A percentile compares a stretch with the other conserved stretches of the same genome.
phyloP scores from a whole-genome alignment of 2,888 invertebrate species.

The Drosophila trichaetosa region DNA sequence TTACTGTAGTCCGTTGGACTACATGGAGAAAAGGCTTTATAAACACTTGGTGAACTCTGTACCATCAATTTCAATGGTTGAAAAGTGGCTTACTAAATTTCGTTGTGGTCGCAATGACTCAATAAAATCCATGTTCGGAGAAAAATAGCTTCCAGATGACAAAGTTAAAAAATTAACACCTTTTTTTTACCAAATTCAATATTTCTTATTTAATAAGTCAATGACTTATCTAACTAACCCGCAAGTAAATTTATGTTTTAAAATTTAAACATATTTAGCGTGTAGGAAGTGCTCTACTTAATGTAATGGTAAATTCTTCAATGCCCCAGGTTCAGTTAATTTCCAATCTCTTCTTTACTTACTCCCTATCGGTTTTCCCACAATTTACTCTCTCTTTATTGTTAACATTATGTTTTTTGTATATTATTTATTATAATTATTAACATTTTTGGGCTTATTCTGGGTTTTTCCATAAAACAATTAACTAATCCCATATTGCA shows the following conservation, averaged over 20 bases:
- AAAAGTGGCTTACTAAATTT: not conserved
- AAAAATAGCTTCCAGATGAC: not conserved
- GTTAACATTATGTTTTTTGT: not conserved
- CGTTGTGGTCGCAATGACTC: not conserved
- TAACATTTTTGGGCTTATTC: not conserved
- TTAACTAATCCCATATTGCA: not conserved
- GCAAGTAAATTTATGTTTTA: not conserved
- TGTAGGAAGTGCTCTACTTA: not conserved
- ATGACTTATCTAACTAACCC: accelerated
- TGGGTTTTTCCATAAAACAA: not conserved
- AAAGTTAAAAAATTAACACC: not conserved
- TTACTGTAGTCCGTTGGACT: not conserved
- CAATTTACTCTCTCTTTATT: not conserved
- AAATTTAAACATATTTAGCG: not conserved
- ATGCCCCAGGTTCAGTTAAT: accelerated
- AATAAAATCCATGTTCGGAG: not conserved
- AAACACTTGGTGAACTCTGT: not conserved
- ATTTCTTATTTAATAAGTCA: not conserved
- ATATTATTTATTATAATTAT: not conserved
- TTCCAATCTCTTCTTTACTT: not conserved
- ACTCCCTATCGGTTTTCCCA: not conserved
- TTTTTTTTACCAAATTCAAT: not conserved
- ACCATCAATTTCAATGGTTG: not conserved
- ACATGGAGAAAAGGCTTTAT: not conserved
- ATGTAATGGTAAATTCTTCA: not conserved